These are phyloP conservation scores for Trichacis sp. DNA, from an alignment of 2,888 invertebrate species.

Conservation along the genomic window DNA sequence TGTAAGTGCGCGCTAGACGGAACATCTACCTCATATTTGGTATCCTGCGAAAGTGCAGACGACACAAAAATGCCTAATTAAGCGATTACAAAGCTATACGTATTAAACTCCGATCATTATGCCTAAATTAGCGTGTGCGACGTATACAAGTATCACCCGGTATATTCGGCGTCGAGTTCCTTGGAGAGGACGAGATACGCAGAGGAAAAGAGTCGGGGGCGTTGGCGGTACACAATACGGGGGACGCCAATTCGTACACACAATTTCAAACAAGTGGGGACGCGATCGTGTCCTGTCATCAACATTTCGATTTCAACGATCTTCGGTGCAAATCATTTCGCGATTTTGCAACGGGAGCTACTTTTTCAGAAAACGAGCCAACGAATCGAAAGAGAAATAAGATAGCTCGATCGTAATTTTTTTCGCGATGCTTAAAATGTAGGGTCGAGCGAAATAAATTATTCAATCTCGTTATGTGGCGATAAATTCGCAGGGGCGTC, in stretches of 20 bases:
- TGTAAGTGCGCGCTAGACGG: no score
- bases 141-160: no score
- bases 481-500: neutral
- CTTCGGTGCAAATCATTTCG: constrained; percentile 51
- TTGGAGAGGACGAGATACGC: constrained; percentile 30
- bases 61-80: no score
- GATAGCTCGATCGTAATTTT: no score
- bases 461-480: neutral
- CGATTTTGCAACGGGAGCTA: constrained; percentile 29
- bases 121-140: no score
- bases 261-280: constrained; percentile 41
- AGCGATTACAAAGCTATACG: no score
- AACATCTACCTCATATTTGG: no score
- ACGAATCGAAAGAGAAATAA: no score
- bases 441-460: no score
- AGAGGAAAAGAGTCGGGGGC: constrained; percentile 37
- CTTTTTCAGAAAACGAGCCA: constrained; percentile 2
- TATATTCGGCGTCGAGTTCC: constrained; percentile 36
- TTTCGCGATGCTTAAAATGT: no score
- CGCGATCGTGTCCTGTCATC: constrained; percentile 55
- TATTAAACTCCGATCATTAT: no score
- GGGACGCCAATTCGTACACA: constrained; percentile 38
- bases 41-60: no score
- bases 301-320: constrained; percentile 63
- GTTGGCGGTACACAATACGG: constrained; percentile 30